Conservation (phyloP, 2,888 invertebrate genomes). For the Muscina levida region DNA sequence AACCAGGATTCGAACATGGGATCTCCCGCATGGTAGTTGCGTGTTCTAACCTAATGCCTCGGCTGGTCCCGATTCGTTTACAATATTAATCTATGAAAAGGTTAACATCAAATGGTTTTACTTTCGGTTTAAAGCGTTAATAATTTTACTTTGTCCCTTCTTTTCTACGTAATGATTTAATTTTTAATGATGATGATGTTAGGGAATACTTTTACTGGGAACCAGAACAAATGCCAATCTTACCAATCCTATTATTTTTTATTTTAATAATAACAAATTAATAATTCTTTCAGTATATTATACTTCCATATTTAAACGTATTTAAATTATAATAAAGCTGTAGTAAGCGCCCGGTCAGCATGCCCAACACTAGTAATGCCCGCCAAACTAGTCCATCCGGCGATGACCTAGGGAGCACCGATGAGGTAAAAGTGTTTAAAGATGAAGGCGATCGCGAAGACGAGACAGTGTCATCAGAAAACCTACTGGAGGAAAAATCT, state of each 20-base stretch:
- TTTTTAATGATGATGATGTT: too few species aligned
- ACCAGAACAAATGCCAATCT: background rate
- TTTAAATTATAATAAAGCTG: constrained; percentile 35
- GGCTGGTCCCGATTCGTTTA: too few species aligned
- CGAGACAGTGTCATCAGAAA: constrained; percentile 95
- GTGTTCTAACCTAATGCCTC: too few species aligned
- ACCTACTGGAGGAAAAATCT: constrained; percentile 97
- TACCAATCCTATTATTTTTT: background rate
- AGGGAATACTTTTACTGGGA: too few species aligned
- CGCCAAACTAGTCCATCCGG: constrained; percentile 84
- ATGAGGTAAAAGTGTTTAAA: constrained; percentile 98
- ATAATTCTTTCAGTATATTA: constrained; percentile 12
- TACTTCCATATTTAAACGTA: constrained; percentile 15
- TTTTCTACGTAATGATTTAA: too few species aligned
- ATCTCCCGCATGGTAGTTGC: too few species aligned
- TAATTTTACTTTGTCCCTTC: too few species aligned
- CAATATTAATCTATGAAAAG: too few species aligned
- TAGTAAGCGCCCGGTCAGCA: constrained; percentile 54
- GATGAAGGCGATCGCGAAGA: constrained; percentile 98
- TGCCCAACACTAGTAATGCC: constrained; percentile 78
- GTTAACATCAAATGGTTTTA: too few species aligned
- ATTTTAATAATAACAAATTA: constrained; percentile 1
- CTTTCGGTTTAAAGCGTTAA: too few species aligned
- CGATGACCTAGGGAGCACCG: constrained; percentile 98
- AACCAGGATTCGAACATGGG: too few species aligned